Percentiles rank a stretch among this genome's conserved stretches.
Conservation (phyloP, 2,797 vertebrate genomes). For the Numenius phaeopus region DNA sequence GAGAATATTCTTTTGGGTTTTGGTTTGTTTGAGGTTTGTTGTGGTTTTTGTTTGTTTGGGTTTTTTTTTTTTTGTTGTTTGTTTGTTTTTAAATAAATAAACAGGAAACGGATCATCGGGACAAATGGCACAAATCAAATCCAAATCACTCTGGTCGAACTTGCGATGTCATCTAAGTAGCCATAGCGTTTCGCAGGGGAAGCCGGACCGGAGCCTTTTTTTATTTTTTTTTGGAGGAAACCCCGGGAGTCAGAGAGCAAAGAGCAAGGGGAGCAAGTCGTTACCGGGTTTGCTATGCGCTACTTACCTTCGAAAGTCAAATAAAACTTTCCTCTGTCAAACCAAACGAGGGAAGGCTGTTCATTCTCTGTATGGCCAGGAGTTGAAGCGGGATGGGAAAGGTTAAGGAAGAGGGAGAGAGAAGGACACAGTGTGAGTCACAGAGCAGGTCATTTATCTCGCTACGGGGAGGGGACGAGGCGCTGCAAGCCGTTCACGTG, state of each 20-base stretch:
- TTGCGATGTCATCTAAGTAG: conserved; percentile 63
- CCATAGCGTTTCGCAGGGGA: conserved; percentile 69
- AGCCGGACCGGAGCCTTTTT: conserved; percentile 32
- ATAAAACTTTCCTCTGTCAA: conserved; percentile 99
- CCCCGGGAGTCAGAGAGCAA: conserved; percentile 55
- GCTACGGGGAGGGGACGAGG: conserved; percentile 77
- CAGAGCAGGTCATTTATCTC: conserved; percentile 88
- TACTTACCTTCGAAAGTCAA: conserved; percentile 99
- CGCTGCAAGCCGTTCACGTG: conserved; percentile 78
- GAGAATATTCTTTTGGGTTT: background rate
- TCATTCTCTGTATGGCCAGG: conserved; percentile 93
- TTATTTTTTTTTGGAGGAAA: conserved; percentile 18
- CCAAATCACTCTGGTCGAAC: background rate
- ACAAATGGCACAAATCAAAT: conserved; percentile 56
- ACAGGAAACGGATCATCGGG: background rate
- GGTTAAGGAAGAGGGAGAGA: conserved; percentile 90
- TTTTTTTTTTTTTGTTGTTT: background rate
- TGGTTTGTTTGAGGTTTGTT: background rate
- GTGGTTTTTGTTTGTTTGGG: background rate
- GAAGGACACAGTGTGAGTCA: conserved; percentile 93
- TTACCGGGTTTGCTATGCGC: conserved; percentile 80
- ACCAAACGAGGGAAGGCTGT: conserved; percentile 98
- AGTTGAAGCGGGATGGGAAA: conserved; percentile 86
- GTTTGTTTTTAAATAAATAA: background rate
- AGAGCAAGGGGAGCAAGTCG: conserved; percentile 63